phyloP scores from a whole-genome alignment of 2,797 vertebrate genomes.

The Gadopsis marmoratus region DNA sequence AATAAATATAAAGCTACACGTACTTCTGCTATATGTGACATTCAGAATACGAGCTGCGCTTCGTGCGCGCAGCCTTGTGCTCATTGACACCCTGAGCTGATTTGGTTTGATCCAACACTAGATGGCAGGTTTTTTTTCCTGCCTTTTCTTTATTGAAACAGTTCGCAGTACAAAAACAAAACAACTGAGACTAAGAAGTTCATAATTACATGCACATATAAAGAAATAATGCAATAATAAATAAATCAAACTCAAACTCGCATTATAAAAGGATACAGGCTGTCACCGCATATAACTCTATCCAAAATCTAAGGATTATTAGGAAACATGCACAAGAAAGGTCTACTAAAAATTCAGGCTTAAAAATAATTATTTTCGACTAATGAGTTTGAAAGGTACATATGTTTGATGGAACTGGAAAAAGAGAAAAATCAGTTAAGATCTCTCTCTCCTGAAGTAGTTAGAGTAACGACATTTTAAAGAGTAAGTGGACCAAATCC shows the following conservation, averaged over 20 bases:
- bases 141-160: slow-evolving; percentile 22
- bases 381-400: not conserved
- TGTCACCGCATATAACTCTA: not conserved
- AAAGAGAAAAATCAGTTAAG: not conserved
- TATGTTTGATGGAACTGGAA: not conserved
- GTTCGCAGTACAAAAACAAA: not conserved
- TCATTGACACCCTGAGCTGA: not conserved
- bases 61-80: rapidly evolving
- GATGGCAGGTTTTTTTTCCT: not conserved
- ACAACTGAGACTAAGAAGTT: not conserved
- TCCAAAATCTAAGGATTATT: not conserved
- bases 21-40: rapidly evolving
- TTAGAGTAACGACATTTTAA: slow-evolving; percentile 1
- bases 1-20: rapidly evolving
- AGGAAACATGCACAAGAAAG: not conserved
- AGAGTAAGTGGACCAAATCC: not conserved
- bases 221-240: not conserved
- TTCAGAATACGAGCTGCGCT: not conserved
- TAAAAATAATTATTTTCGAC: not conserved
- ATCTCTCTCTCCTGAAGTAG: not conserved
- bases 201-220: not conserved
- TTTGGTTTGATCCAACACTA: slow-evolving; percentile 60
- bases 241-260: not conserved
- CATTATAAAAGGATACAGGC: not conserved
- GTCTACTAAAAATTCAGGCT: not conserved